These are phyloP conservation scores for Petrocephalus microphthalmus DNA, from an alignment of 2,113 vertebrate genomes.

Conservation along the genomic window DNA sequence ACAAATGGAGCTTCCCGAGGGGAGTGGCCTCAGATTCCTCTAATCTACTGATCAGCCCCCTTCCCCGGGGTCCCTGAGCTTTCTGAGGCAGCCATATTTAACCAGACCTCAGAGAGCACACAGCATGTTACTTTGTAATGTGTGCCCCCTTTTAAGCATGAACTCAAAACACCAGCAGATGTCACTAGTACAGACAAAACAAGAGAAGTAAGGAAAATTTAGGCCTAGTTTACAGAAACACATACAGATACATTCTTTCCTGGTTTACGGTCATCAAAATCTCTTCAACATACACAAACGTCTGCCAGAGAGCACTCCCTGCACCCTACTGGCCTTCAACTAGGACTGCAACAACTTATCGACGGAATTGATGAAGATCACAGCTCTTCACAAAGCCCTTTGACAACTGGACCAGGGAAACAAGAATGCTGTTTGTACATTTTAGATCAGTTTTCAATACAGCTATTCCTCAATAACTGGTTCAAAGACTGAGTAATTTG, in stretches of 20 bases:
- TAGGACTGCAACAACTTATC: background rate
- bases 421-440: too few species aligned
- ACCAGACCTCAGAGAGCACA: background rate
- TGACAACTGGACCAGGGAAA: too few species aligned
- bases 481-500: too few species aligned
- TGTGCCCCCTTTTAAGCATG: background rate
- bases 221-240: background rate
- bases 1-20: background rate
- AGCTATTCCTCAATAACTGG: too few species aligned
- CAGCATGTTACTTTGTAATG: background rate
- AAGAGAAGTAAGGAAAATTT: too few species aligned
- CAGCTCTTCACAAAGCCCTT: too few species aligned
- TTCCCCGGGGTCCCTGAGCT: background rate
- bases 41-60: background rate
- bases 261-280: background rate
- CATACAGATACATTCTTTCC: background rate
- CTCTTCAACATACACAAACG: background rate
- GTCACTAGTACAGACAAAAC: too few species aligned
- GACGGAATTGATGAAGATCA: background rate
- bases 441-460: too few species aligned
- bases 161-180: background rate
- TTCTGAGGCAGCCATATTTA: background rate
- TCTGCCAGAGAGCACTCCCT: background rate
- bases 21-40: background rate
- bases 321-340: background rate